Evolutionary conservation across 2,797 vertebrate species (phyloP).

Genomic region (Megalops cyprinoides): DNA sequence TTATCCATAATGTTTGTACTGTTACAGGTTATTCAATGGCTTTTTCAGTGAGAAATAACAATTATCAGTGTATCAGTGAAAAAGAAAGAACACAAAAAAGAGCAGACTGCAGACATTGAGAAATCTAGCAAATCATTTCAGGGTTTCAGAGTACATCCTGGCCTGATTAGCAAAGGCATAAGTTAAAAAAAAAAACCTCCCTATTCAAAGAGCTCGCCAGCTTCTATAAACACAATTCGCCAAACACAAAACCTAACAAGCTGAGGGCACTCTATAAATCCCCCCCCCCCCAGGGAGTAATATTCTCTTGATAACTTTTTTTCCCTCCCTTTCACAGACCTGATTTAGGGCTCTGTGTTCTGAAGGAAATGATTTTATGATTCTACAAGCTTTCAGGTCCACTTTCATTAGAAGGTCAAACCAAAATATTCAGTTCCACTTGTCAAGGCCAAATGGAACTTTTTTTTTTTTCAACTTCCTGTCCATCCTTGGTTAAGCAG

Average conservation of each 20-base stretch:
- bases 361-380: constrained; percentile 35
- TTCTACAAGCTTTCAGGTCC: constrained; percentile 26
- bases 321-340: constrained; percentile 23
- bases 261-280: constrained; percentile 14
- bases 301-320: constrained; percentile 26
- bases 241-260: background rate
- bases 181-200: background rate
- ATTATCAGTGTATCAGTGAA: background rate
- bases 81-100: background rate
- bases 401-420: constrained; percentile 36
- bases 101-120: background rate
- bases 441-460: background rate
- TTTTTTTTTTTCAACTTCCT: background rate
- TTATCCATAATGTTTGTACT: background rate
- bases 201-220: background rate
- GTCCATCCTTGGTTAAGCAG: background rate
- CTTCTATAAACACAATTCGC: constrained; percentile 26
- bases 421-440: constrained; percentile 14
- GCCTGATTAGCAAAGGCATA: background rate
- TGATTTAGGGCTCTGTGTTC: constrained; percentile 31
- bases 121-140: background rate
- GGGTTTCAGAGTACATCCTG: background rate
- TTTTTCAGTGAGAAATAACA: no score
- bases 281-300: constrained; percentile 2
- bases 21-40: no score